Percentiles rank a stretch among this genome's conserved stretches.
These are phyloP conservation scores for Hippoglossus hippoglossus DNA, from an alignment of 2,797 vertebrate genomes.

Conservation along the genomic window DNA sequence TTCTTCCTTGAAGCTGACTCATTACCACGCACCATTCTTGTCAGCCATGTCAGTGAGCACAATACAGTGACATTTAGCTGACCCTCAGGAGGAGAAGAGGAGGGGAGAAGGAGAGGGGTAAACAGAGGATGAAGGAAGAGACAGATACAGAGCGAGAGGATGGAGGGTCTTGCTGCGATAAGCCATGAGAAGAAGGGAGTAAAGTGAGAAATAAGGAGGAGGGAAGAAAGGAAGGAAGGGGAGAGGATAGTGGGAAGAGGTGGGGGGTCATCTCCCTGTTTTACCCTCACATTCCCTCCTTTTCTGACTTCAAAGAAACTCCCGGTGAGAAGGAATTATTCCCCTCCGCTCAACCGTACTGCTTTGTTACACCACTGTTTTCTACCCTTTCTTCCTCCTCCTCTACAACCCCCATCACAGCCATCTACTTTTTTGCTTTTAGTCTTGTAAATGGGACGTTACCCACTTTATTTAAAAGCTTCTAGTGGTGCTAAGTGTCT, in stretches of 20 bases:
- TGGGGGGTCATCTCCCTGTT: slow-evolving; percentile 19
- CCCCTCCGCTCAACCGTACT: slow-evolving; percentile 59
- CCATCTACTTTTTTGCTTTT: slow-evolving; percentile 28
- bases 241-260: slow-evolving; percentile 13
- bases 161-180: slow-evolving; percentile 18
- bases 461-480: slow-evolving; percentile 20
- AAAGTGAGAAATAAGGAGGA: slow-evolving; percentile 21
- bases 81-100: slow-evolving; percentile 50
- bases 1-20: slow-evolving; percentile 58
- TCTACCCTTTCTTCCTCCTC: slow-evolving; percentile 21
- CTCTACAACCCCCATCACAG: slow-evolving; percentile 38
- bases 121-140: slow-evolving; percentile 11
- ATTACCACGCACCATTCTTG: slow-evolving; percentile 64
- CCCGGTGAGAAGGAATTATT: slow-evolving; percentile 71
- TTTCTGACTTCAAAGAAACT: slow-evolving; percentile 76
- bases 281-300: slow-evolving; percentile 57
- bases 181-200: slow-evolving; percentile 18
- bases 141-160: slow-evolving; percentile 11
- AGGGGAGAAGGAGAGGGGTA: slow-evolving; percentile 11
- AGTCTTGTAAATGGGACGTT: slow-evolving; percentile 38
- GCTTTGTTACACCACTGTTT: slow-evolving; percentile 47
- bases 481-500: background rate
- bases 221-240: slow-evolving; percentile 17
- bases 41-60: slow-evolving; percentile 61
- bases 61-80: slow-evolving; percentile 71